phyloP scores from a whole-genome alignment of 1,140 invertebrate species.

The Drosophila arizonae region DNA sequence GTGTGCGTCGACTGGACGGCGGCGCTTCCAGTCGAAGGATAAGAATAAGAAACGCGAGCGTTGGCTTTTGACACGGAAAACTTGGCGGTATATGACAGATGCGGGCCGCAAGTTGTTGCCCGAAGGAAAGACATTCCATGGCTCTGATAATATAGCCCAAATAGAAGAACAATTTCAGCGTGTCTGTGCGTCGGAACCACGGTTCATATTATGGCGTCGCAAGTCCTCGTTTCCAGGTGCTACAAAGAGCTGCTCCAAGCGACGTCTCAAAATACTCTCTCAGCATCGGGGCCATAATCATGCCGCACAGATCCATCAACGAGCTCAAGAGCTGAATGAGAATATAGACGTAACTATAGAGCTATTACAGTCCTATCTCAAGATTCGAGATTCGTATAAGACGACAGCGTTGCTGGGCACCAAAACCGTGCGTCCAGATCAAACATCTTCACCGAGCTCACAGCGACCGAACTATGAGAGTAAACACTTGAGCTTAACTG shows the following conservation, averaged over 20 bases:
- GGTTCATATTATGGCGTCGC: constrained; percentile 89
- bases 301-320: constrained; percentile 83
- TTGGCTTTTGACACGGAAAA: constrained; percentile 93
- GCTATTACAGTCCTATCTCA: constrained; percentile 65
- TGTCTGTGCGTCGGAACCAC: constrained; percentile 89
- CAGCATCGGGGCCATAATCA: constrained; percentile 75
- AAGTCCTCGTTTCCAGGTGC: constrained; percentile 90
- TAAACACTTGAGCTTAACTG: constrained; percentile 1
- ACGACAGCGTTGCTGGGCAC: constrained; percentile 63
- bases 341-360: constrained; percentile 61
- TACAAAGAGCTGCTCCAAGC: constrained; percentile 81
- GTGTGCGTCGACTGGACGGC: constrained; percentile 15
- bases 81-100: constrained; percentile 95
- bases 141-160: constrained; percentile 88
- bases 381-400: constrained; percentile 62
- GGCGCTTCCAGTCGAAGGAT: constrained; percentile 53
- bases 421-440: constrained; percentile 71
- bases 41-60: constrained; percentile 85
- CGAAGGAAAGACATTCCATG: constrained; percentile 87
- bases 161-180: constrained; percentile 93
- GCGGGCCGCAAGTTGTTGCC: constrained; percentile 92
- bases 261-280: constrained; percentile 83
- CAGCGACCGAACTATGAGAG: constrained; percentile 43
- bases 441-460: constrained; percentile 69
- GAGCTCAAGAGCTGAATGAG: constrained; percentile 39